phyloP scores from a whole-genome alignment of 2,113 vertebrate genomes.

The Heterotis niloticus region DNA sequence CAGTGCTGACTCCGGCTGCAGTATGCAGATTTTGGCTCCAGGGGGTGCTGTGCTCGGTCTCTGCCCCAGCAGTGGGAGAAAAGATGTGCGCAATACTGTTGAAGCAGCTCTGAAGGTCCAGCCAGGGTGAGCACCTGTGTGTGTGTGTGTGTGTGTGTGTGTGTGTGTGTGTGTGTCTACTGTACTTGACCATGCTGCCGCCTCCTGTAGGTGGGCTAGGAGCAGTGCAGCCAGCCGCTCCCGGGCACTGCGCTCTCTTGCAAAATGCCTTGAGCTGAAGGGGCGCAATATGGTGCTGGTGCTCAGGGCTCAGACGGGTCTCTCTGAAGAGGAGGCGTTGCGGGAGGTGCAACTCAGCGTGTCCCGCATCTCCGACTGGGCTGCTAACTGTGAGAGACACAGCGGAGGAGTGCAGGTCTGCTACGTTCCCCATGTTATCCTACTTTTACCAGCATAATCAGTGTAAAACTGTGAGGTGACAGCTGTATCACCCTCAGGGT shows the following conservation, averaged over 20 bases:
- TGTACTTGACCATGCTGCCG: background rate
- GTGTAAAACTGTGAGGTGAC: background rate
- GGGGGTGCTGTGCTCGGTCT: constrained; percentile 57
- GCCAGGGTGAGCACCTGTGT: constrained; percentile 49
- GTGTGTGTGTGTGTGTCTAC: background rate
- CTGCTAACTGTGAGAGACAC: constrained; percentile 66
- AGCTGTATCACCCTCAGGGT: constrained; percentile 51
- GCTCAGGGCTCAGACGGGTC: constrained; percentile 56
- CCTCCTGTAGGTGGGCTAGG: constrained; percentile 68
- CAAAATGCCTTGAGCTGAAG: constrained; percentile 66
- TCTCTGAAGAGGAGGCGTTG: constrained; percentile 46
- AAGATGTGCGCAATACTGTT: constrained; percentile 76
- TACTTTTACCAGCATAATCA: background rate
- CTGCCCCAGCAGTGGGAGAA: constrained; percentile 73
- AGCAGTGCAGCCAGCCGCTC: constrained; percentile 63
- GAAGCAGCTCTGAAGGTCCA: constrained; percentile 74
- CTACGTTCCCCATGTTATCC: too few species aligned
- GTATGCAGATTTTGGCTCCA: constrained; percentile 58
- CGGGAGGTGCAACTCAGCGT: constrained; percentile 72
- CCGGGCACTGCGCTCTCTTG: constrained; percentile 71
- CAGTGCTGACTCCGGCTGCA: constrained; percentile 71
- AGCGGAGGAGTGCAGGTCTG: constrained; percentile 67
- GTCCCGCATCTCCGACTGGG: constrained; percentile 70
- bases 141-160: background rate
- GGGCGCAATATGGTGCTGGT: constrained; percentile 46